Conservation (phyloP, 2,888 invertebrate genomes). For the Spatulosminthurus flaviceps region DNA sequence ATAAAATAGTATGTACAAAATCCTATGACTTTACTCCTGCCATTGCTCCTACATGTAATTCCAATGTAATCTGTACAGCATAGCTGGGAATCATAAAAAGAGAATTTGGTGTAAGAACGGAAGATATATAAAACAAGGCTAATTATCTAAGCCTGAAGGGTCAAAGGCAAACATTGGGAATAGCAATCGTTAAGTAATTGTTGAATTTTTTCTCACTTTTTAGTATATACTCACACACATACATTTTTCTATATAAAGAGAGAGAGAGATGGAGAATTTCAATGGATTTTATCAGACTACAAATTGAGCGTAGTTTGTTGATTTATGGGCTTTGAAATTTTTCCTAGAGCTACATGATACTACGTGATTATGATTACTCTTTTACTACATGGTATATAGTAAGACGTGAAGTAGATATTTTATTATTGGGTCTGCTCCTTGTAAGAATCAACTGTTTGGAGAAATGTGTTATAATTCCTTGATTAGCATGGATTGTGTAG, state of each 20-base stretch:
- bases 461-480: slow-evolving; percentile 3
- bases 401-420: too few species aligned
- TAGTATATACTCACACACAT: not conserved
- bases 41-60: too few species aligned
- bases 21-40: too few species aligned
- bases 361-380: slow-evolving; percentile 41
- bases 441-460: not conserved
- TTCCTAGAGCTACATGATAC: slow-evolving; percentile 43
- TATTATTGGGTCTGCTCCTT: too few species aligned
- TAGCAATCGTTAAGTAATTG: slow-evolving; percentile 40
- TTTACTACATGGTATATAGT: too few species aligned
- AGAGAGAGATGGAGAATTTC: slow-evolving; percentile 19
- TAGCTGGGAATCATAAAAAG: too few species aligned
- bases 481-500: slow-evolving; percentile 23
- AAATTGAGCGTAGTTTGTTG: slow-evolving; percentile 49
- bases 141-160: slow-evolving; percentile 35
- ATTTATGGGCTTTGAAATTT: slow-evolving; percentile 52
- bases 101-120: too few species aligned
- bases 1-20: too few species aligned
- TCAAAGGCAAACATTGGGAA: slow-evolving; percentile 37
- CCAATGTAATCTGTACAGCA: too few species aligned
- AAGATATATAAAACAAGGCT: slow-evolving; percentile 32
- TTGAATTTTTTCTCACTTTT: not conserved
- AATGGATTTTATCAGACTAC: slow-evolving; percentile 42
- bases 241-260: too few species aligned